These are phyloP conservation scores for Diadegma fenestrale DNA, from an alignment of 2,888 invertebrate species.

Conservation along the genomic window DNA sequence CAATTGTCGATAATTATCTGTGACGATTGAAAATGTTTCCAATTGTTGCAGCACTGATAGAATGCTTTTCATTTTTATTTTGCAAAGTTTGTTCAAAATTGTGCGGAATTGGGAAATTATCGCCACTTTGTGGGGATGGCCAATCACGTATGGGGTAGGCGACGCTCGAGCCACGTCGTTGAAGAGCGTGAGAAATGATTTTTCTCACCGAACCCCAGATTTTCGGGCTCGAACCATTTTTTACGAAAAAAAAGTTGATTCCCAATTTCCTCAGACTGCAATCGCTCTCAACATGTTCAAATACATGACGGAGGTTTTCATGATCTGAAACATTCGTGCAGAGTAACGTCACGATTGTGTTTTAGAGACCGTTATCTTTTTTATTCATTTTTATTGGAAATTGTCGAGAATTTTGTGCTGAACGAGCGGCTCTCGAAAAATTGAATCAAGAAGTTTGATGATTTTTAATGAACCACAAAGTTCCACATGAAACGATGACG, in stretches of 20 bases:
- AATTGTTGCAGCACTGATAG: neutral
- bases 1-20: neutral
- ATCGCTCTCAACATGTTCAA: constrained; percentile 7
- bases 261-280: neutral
- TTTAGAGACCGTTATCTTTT: neutral
- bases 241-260: too few relatives aligned
- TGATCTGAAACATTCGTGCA: neutral
- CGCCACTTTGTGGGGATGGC: neutral
- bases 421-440: neutral
- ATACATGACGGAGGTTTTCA: neutral
- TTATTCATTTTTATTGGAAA: neutral
- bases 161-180: neutral
- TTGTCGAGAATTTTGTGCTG: neutral
- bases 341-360: neutral
- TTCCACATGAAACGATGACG: neutral
- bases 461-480: neutral
- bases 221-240: neutral
- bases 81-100: neutral
- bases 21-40: neutral
- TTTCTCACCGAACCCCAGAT: too few relatives aligned
- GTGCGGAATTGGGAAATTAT: neutral
- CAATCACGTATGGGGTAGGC: neutral
- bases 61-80: neutral
- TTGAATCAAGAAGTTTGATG: neutral
- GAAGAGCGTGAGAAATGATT: neutral